A percentile compares a stretch with the other conserved stretches of the same genome.
Conservation (phyloP, 2,888 invertebrate genomes). For the Drosophila tanythrix region DNA sequence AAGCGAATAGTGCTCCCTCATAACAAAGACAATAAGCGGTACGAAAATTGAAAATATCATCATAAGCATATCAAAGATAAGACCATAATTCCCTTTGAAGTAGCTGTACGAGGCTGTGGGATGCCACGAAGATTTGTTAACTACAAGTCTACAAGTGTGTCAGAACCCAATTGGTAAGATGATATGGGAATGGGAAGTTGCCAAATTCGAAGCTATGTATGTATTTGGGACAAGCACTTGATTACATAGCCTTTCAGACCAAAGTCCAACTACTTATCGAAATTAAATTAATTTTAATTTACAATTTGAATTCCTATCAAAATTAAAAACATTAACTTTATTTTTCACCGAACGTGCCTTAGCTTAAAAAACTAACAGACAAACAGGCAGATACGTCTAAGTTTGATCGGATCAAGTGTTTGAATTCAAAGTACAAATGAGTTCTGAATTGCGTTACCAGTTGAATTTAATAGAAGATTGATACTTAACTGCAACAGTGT, state of each 20-base stretch:
- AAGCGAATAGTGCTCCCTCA: conserved; percentile 3
- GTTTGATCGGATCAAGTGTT: background rate
- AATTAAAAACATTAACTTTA: no score
- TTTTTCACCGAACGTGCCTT: no score
- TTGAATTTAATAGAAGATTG: background rate
- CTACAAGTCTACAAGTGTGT: background rate
- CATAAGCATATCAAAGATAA: conserved; percentile 13
- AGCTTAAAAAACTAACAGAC: no score
- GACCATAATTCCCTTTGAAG: conserved; percentile 13
- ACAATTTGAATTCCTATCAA: no score
- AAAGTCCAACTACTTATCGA: background rate
- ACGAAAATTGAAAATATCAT: background rate
- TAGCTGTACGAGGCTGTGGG: conserved; percentile 28
- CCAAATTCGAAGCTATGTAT: background rate
- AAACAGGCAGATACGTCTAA: background rate
- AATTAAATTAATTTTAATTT: background rate
- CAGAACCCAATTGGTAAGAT: background rate
- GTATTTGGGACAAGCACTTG: background rate
- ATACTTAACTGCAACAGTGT: conserved; percentile 70
- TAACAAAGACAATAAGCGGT: conserved; percentile 8
- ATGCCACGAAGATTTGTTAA: background rate
- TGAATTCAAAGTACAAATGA: background rate
- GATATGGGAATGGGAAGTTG: background rate
- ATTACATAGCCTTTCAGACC: background rate
- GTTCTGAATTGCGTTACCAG: background rate